These are phyloP conservation scores for Melierax canorus DNA, from an alignment of 2,113 vertebrate genomes.

Conservation along the genomic window DNA sequence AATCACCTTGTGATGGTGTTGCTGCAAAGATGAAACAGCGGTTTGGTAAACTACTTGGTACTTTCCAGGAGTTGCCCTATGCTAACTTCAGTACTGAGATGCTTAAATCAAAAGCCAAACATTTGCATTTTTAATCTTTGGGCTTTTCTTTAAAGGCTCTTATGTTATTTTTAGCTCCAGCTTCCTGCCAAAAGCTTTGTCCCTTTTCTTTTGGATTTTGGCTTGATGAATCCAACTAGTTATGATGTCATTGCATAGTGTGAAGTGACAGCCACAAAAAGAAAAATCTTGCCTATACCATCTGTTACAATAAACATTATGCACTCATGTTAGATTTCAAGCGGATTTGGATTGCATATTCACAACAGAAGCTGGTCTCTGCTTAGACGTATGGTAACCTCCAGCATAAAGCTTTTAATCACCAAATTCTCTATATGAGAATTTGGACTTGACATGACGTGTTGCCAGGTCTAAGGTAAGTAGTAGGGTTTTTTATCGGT, in stretches of 20 bases:
- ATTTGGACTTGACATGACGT: neutral
- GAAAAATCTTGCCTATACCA: neutral
- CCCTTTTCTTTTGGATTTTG: neutral
- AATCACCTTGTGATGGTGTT: neutral
- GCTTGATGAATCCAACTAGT: conserved; percentile 2
- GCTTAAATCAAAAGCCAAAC: neutral
- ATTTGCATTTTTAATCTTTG: conserved; percentile 17
- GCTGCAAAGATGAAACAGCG: neutral
- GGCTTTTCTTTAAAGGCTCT: neutral
- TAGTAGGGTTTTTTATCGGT: accelerated
- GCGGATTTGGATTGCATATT: neutral
- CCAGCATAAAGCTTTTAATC: conserved; percentile 1
- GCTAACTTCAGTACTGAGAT: neutral
- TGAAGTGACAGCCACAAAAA: conserved; percentile 24
- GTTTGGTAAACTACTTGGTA: neutral
- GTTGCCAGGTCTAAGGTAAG: neutral
- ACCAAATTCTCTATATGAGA: neutral
- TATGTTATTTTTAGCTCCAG: neutral
- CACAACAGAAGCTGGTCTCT: neutral
- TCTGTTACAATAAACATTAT: neutral
- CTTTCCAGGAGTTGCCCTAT: neutral
- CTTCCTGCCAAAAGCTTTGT: conserved; percentile 10
- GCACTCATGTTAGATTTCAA: neutral
- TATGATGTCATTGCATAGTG: neutral
- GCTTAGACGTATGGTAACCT: neutral